These are phyloP conservation scores for Hesperophylax magnus DNA, from an alignment of 1,140 invertebrate species.

Conservation along the genomic window DNA sequence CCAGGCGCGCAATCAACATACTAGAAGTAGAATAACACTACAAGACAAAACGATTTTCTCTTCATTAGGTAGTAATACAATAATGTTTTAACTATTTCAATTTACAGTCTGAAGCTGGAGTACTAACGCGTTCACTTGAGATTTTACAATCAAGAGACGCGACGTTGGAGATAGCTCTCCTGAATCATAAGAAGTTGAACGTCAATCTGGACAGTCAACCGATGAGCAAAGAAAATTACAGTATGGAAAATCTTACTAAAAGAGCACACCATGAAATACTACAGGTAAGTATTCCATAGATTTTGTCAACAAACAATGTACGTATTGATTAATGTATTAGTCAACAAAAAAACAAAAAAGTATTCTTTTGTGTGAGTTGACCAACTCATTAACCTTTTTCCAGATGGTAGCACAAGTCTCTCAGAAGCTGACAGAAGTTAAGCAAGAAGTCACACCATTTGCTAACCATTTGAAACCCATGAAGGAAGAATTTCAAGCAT, in stretches of 20 bases:
- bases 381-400: slow-evolving; percentile 35
- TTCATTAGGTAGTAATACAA: no score
- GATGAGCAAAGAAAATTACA: slow-evolving; percentile 61
- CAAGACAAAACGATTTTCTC: background rate
- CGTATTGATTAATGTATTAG: no score
- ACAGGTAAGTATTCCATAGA: slow-evolving; percentile 61
- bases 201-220: slow-evolving; percentile 62
- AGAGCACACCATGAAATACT: slow-evolving; percentile 68
- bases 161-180: slow-evolving; percentile 67
- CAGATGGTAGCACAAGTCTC: slow-evolving; percentile 67
- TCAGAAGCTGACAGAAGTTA: slow-evolving; percentile 66
- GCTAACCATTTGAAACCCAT: slow-evolving; percentile 67
- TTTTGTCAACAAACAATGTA: no score
- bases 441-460: slow-evolving; percentile 67
- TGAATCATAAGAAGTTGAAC: slow-evolving; percentile 69
- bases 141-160: slow-evolving; percentile 66
- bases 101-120: slow-evolving; percentile 65
- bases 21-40: no score
- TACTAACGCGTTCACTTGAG: slow-evolving; percentile 66
- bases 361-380: no score
- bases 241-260: slow-evolving; percentile 62
- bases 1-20: no score
- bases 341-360: background rate
- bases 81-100: background rate
- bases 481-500: slow-evolving; percentile 67